Percentiles rank a stretch among this genome's conserved stretches.
Evolutionary conservation across 2,888 invertebrate species (phyloP).

Genomic region (Drosophila parthenogenetica): DNA sequence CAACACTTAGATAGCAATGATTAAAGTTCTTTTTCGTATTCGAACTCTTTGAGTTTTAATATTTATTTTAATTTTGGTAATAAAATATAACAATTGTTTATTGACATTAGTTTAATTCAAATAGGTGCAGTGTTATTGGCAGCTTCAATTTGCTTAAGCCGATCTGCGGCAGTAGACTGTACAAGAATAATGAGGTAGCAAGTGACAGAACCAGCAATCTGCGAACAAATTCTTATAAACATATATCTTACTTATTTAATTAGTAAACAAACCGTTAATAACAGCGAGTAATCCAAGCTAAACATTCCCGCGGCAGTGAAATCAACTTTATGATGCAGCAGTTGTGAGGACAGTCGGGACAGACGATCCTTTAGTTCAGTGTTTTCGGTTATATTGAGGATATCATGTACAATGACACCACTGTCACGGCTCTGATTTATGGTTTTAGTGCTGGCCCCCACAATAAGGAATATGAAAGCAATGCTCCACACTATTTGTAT

Average conservation of each 20-base stretch:
- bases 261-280: neutral
- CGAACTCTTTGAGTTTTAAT: too few relatives aligned
- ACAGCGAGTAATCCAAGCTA: neutral
- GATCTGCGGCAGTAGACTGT: neutral
- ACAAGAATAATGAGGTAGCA: neutral
- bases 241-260: too few relatives aligned
- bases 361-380: neutral
- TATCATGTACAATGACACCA: neutral
- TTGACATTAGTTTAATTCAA: neutral
- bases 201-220: slow-evolving; percentile 1
- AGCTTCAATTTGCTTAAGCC: neutral
- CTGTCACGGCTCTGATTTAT: neutral
- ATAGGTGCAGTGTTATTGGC: neutral
- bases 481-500: neutral
- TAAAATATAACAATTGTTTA: too few relatives aligned
- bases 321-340: neutral
- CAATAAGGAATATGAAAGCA: neutral
- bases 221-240: neutral
- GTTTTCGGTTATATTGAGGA: neutral
- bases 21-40: too few relatives aligned
- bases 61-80: too few relatives aligned
- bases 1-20: too few relatives aligned
- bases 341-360: neutral
- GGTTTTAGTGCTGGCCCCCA: neutral
- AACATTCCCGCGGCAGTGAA: neutral